Evolutionary conservation across 2,888 invertebrate genomes (phyloP), one percentile per base, ranked within the genome.

Genomic region (Tipula lateralis): DNA sequence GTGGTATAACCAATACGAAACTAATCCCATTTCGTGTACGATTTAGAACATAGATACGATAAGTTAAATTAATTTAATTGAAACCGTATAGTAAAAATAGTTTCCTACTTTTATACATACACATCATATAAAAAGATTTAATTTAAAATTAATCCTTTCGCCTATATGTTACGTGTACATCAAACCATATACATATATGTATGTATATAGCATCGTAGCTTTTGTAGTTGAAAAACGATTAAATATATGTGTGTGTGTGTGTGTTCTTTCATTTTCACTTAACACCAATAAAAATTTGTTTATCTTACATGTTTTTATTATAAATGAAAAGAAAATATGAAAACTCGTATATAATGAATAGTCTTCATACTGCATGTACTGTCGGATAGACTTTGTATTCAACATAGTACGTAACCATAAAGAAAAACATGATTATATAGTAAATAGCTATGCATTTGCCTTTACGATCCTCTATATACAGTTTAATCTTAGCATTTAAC

Each of bases 271-370:
- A 66, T 24, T 66, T 66, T 66, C 66, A 66, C 66, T 66, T 66
- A 66, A 66, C 66, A 66, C 66, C 12, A 66, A 66, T 66, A 66
- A 66, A 66, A 66, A 66, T 66, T 66, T 66, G 24, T 44, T 44
- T 44, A 44, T 44, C 66, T 66, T 66, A 50, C 4, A 19, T 24
- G 66, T 24, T 66, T 66, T 66, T 44, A 4, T 44, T 44, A 2
- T 44, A 44, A 44, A 44, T 44, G 44, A 2, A 44, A 44, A 44
- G n/a, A 44, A 13, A 44, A 44, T 16, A 44, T n/a, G 16, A 44
- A 44, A 44, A 44, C 13, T 3, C n/a, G 44, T 44, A n/a, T n/a
- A 5, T 32, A 44, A 44, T 44, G n/a, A 44, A 44, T n/a, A 2
- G n/a, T 44, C 16, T 44, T 44, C n/a, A n/a, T n/a, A n/a, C n/a